A percentile compares a stretch with the other conserved stretches of the same genome.
Evolutionary conservation across 2,888 invertebrate genomes (phyloP).

Genomic region (Leucozona laternaria): DNA sequence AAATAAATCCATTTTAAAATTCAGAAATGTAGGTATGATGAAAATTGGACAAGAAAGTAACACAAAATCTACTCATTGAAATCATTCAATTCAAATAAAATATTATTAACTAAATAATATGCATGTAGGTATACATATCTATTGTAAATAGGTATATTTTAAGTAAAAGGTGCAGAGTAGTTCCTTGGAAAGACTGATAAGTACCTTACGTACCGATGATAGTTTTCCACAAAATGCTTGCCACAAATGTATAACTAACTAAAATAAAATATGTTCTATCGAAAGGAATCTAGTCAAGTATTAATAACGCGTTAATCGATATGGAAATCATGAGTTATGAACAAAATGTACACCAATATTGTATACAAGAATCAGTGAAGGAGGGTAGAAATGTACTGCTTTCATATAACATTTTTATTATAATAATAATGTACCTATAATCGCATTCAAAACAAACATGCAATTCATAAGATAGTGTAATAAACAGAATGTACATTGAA

Average conservation of each 20-base stretch:
- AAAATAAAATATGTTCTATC: neutral
- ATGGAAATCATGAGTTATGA: conserved; percentile 11
- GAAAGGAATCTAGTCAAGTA: neutral
- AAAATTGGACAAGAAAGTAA: too few relatives aligned
- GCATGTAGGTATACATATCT: too few relatives aligned
- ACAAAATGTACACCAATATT: conserved; percentile 5
- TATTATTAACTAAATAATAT: too few relatives aligned
- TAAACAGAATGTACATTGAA: conserved; percentile 2
- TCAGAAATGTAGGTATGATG: too few relatives aligned
- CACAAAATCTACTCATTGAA: too few relatives aligned
- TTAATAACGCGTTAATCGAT: conserved; percentile 3
- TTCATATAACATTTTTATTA: conserved; percentile 8
- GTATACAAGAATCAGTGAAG: neutral
- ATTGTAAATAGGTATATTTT: too few relatives aligned
- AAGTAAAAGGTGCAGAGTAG: too few relatives aligned
- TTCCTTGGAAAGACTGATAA: too few relatives aligned
- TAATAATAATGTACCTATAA: conserved; percentile 26
- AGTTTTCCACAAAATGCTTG: neutral
- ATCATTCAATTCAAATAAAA: too few relatives aligned
- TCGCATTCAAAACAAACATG: conserved; percentile 18
- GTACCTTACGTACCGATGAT: too few relatives aligned
- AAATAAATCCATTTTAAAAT: too few relatives aligned
- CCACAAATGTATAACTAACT: neutral
- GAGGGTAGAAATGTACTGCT: neutral
- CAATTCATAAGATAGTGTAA: neutral